Base-by-base conservation (phyloP, 2,113 vertebrate genomes). In the Mungos mungo region DNA sequence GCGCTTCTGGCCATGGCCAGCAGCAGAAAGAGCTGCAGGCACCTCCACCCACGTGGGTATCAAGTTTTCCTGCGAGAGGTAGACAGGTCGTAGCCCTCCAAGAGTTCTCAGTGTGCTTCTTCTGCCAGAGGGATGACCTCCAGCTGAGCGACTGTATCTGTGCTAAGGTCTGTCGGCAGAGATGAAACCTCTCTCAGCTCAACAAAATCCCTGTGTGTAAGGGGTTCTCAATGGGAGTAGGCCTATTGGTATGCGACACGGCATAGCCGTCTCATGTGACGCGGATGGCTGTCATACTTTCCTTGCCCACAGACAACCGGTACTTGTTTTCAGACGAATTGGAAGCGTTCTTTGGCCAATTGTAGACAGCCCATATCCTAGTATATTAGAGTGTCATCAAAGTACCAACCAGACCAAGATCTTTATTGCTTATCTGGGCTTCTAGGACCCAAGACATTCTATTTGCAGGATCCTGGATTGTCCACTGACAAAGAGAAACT, bases 91-190 rank as follows among this genome's bases (percentile, higher is more conserved):
- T 5, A 57, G 57, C 35, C 57, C 69, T 90, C 57, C 68, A 38
- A 38, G 66, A 35, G 38, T 60, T 87, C 29, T 50, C 31, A 5
- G 45, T 12, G 35, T 57, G 14, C n/a, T 50, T 63, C 45, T 63
- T 93, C 72, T 71, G 80, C 74, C 84, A 38, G 38, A 45, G 27
- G 27, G 50, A 25, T 90, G 91, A 69, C 66, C 50, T 95, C 87
- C 7, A 15, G 27, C 35, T 38, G 54, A 85, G 45, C n/a, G 21
- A 29, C 19, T 88, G 1, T 38, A 50, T 33, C 80, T 81, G 23
- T 45, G 54, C 27, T 57, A 86, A 96, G 45, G 82, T 94, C 92
- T 79, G 94, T 92, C 52, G 97, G 97, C 69, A 86, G 87, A 93
- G 74, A 72, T 25, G 60, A 93, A 90, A 60, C 47, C 50, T 83